Conservation (phyloP, 2,113 vertebrate species). For the Eolophus roseicapilla region DNA sequence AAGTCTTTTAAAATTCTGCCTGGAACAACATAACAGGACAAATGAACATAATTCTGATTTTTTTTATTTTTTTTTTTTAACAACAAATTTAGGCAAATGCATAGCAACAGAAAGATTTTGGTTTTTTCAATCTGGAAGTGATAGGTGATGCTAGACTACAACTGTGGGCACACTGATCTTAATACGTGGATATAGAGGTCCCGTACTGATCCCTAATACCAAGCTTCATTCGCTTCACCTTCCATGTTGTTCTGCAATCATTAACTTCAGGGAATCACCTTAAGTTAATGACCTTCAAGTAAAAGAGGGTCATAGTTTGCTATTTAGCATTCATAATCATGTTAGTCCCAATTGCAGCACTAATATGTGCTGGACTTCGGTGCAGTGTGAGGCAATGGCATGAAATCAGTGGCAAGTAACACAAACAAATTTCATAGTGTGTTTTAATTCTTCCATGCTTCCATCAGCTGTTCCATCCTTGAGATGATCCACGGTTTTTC, state of each 20-base stretch:
- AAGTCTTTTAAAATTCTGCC: slow-evolving; percentile 74
- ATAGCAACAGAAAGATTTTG: background rate
- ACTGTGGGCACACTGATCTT: background rate
- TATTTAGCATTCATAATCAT: background rate
- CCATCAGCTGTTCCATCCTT: background rate
- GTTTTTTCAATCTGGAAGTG: background rate
- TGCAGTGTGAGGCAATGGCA: background rate
- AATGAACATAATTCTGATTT: background rate
- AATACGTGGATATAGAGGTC: background rate
- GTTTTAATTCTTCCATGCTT: background rate
- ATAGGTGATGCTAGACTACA: background rate
- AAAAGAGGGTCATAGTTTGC: background rate
- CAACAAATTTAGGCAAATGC: background rate
- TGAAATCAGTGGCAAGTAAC: background rate
- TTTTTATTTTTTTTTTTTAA: background rate
- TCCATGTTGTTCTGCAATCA: background rate
- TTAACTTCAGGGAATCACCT: background rate
- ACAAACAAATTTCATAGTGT: background rate
- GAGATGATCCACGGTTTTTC: background rate
- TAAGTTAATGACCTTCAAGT: background rate
- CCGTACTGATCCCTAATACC: background rate
- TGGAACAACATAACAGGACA: background rate
- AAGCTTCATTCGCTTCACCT: background rate
- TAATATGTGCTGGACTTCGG: background rate
- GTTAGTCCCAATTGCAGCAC: background rate